Conservation (phyloP, 2,888 invertebrate species). For the Ophion ellenae region DNA sequence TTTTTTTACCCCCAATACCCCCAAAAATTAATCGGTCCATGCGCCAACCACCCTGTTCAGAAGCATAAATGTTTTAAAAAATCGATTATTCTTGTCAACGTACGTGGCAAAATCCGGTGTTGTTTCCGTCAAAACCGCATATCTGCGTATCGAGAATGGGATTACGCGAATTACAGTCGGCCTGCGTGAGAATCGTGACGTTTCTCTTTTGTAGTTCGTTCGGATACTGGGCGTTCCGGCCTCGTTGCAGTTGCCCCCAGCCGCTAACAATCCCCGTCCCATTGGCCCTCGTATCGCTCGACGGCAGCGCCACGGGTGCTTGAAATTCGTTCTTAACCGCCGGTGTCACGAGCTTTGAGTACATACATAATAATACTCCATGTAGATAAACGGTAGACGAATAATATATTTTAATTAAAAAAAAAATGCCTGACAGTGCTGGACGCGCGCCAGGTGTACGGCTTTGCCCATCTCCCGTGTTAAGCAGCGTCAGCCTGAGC, state of each 20-base stretch:
- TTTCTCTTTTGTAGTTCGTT: slow-evolving; percentile 51
- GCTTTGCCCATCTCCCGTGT: too few relatives aligned
- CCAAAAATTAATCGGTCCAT: too few relatives aligned
- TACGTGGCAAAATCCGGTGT: slow-evolving; percentile 66
- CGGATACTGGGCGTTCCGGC: slow-evolving; percentile 42
- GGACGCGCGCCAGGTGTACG: too few relatives aligned
- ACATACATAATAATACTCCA: background rate
- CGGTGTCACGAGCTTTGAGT: slow-evolving; percentile 56
- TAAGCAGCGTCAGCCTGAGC: too few relatives aligned
- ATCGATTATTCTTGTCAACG: slow-evolving; percentile 18
- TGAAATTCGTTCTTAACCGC: slow-evolving; percentile 49
- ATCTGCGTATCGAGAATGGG: slow-evolving; percentile 61
- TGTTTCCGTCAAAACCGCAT: slow-evolving; percentile 60
- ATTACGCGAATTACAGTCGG: slow-evolving; percentile 54
- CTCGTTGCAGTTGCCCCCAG: slow-evolving; percentile 60
- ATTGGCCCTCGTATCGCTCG: slow-evolving; percentile 50
- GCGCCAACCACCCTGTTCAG: too few relatives aligned
- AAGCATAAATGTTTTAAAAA: background rate
- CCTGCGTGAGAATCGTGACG: slow-evolving; percentile 62
- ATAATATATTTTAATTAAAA: too few relatives aligned
- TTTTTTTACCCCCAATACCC: too few relatives aligned
- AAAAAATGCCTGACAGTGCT: too few relatives aligned
- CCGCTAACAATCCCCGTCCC: slow-evolving; percentile 62
- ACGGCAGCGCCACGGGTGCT: slow-evolving; percentile 63
- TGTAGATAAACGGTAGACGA: too few relatives aligned